Evolutionary conservation across 2,113 vertebrate genomes (phyloP).

Genomic region (Erythrocercus mccallii): DNA sequence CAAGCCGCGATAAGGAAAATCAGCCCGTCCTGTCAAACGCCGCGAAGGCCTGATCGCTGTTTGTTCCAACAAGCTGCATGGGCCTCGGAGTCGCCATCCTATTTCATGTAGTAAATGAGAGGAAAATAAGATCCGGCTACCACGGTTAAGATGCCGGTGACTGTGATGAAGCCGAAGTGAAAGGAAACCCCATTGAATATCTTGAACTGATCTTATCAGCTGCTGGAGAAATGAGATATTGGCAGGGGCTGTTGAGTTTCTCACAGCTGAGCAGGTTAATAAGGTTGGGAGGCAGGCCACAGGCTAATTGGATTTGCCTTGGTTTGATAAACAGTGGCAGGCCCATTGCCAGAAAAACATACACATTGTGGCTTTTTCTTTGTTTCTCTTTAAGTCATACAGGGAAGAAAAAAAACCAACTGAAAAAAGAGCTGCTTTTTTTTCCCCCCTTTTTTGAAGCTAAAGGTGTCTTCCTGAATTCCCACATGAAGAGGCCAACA

Average conservation of each 20-base stretch:
- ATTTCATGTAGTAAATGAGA: constrained; percentile 78
- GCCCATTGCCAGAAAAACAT: constrained; percentile 77
- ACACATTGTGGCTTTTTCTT: constrained; percentile 57
- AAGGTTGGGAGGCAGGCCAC: constrained; percentile 91
- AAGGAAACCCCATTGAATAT: constrained; percentile 85
- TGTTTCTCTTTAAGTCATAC: constrained; percentile 54
- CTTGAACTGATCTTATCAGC: constrained; percentile 94
- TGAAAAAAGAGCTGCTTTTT: not conserved
- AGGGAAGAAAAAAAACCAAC: not conserved
- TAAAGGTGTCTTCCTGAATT: constrained; percentile 61
- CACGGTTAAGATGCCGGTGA: constrained; percentile 74
- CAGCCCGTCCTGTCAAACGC: constrained; percentile 86
- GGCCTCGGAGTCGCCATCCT: constrained; percentile 80
- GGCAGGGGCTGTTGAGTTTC: constrained; percentile 89
- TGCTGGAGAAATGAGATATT: constrained; percentile 94
- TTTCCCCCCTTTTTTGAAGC: not conserved
- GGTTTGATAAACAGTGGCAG: constrained; percentile 91
- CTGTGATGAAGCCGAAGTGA: constrained; percentile 82
- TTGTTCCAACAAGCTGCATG: constrained; percentile 79
- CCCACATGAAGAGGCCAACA: constrained; percentile 53
- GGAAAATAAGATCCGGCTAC: constrained; percentile 76
- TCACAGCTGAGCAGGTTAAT: constrained; percentile 94
- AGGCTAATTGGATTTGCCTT: constrained; percentile 97
- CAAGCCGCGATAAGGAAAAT: constrained; percentile 92
- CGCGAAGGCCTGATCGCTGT: constrained; percentile 75